These are phyloP conservation scores for Columba janthina DNA, from an alignment of 2,113 vertebrate genomes.

Conservation along the genomic window DNA sequence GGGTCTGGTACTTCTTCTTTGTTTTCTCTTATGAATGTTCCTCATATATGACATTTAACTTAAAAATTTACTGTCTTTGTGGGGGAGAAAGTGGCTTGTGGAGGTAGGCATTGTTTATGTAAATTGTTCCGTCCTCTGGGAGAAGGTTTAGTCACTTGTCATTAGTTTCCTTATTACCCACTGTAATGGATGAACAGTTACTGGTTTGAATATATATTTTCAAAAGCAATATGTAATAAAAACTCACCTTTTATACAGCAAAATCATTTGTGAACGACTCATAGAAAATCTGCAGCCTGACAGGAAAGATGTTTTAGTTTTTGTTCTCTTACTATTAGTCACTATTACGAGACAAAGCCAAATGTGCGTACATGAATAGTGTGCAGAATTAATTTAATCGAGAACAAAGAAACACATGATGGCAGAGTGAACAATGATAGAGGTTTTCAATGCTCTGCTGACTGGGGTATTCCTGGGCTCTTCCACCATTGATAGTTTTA, in stretches of 20 bases:
- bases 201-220: not conserved
- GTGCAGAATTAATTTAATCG: not conserved
- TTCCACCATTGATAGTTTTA: not conserved
- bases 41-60: not conserved
- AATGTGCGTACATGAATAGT: not conserved
- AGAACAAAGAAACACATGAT: constrained; percentile 70
- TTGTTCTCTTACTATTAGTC: constrained; percentile 15
- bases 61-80: not conserved
- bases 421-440: not conserved
- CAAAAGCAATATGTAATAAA: not conserved
- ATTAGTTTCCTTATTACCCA: not conserved
- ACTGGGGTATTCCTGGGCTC: not conserved
- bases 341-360: constrained; percentile 4
- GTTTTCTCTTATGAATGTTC: not conserved
- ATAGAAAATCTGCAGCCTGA: not conserved
- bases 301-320: not conserved
- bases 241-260: not conserved
- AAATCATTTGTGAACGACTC: not conserved
- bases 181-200: not conserved
- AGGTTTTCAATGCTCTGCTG: not conserved
- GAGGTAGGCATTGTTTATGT: not conserved
- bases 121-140: not conserved
- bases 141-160: not conserved
- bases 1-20: not conserved
- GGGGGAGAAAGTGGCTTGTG: not conserved